Percentiles rank a stretch among this genome's conserved stretches.
Evolutionary conservation across 1,140 invertebrate species (phyloP).

Genomic region (Conopomorpha cramerella): DNA sequence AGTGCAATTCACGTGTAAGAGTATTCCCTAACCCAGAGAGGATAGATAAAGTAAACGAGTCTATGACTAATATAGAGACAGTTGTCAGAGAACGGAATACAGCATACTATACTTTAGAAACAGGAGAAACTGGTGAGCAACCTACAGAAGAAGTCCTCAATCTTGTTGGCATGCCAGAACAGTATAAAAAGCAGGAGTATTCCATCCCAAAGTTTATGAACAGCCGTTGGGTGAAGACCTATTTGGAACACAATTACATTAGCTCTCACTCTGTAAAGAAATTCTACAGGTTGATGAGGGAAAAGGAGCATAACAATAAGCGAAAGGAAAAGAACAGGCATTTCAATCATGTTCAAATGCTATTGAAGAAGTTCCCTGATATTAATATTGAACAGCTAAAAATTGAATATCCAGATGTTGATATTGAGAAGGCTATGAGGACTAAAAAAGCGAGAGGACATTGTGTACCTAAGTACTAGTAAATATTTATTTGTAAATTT

Average conservation of each 20-base stretch:
- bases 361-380: constrained; percentile 77
- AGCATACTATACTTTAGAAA: constrained; percentile 90
- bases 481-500: constrained; percentile 1
- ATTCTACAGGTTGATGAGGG: constrained; percentile 68
- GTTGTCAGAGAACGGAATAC: constrained; percentile 92
- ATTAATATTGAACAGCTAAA: constrained; percentile 73
- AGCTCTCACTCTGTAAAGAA: constrained; percentile 63
- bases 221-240: constrained; percentile 65
- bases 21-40: constrained; percentile 95
- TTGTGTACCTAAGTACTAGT: constrained; percentile 57
- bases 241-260: constrained; percentile 61
- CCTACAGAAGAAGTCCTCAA: constrained; percentile 64
- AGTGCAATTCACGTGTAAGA: constrained; percentile 68
- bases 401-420: constrained; percentile 75
- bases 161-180: constrained; percentile 63
- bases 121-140: constrained; percentile 81
- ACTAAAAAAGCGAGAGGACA: constrained; percentile 65
- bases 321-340: constrained; percentile 63
- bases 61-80: constrained; percentile 92
- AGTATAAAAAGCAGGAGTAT: constrained; percentile 40
- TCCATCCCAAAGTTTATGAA: constrained; percentile 54
- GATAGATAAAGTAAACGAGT: constrained; percentile 92
- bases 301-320: constrained; percentile 65
- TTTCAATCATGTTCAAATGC: constrained; percentile 66
- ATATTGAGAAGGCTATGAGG: constrained; percentile 69